These are phyloP conservation scores for Psilopsiagon aurifrons DNA, from an alignment of 2,113 vertebrate species.

Conservation along the genomic window DNA sequence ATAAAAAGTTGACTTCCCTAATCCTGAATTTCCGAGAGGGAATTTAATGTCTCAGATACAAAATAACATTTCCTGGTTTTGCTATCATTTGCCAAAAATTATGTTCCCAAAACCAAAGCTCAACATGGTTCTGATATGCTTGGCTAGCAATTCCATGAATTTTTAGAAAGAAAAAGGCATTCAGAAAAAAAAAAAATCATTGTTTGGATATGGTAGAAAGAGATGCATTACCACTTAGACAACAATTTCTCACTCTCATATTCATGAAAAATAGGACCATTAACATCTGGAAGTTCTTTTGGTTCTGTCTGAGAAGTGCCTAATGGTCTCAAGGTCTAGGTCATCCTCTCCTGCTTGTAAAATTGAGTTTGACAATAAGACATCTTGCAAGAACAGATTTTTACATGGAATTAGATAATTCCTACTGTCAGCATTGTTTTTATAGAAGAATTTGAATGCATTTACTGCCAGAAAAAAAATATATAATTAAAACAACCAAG, in stretches of 20 bases:
- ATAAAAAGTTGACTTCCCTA: neutral
- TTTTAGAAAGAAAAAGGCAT: neutral
- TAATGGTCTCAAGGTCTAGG: neutral
- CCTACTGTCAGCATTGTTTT: neutral
- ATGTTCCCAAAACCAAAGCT: neutral
- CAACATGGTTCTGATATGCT: neutral
- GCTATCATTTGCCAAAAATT: neutral
- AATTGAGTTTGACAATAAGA: slow-evolving; percentile 8
- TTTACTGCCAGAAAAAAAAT: neutral
- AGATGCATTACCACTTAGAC: neutral
- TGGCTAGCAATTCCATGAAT: neutral
- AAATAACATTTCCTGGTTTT: neutral
- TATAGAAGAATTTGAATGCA: neutral
- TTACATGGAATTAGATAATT: slow-evolving; percentile 10
- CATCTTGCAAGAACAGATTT: slow-evolving; percentile 19
- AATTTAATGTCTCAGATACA: neutral
- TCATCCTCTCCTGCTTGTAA: neutral
- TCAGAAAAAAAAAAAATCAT: neutral
- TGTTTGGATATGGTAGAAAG: neutral
- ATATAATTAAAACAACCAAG: neutral
- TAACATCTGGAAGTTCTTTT: slow-evolving; percentile 20
- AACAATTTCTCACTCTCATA: neutral
- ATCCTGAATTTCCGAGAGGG: neutral
- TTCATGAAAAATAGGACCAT: neutral
- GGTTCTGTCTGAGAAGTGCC: neutral